Base-by-base conservation (phyloP, 2,797 vertebrate genomes). In the Oreochromis grahami region DNA sequence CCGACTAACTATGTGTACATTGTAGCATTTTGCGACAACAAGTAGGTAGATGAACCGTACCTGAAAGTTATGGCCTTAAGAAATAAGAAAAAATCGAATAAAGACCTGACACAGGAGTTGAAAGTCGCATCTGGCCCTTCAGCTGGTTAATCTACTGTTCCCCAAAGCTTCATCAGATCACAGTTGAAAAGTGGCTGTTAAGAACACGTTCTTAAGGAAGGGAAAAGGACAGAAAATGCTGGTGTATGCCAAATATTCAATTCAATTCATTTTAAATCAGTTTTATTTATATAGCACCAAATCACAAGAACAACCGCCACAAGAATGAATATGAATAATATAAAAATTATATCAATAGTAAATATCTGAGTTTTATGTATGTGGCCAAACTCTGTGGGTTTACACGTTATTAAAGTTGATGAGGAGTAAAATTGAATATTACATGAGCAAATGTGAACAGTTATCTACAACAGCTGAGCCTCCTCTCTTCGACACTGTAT, bases 381-480 rank as follows among this genome's bases (percentile, higher is more conserved):
- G 36, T 81, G 43, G 29, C 13, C 63, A 26, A 4, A 5, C 21
- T 34, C 45, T 86, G 60, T 76, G 58, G 21, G 5, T 52, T 76
- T 52, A 76, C 79, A 76, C 68, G 84, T 86, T 45, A 82, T 83
- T 82, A 48, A 86, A 88, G 81, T 45, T 84, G 41, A 85, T 68
- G 29, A 86, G 15, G 45, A 11, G 15, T 48, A 63, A 82, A 84
- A 91, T 48, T 13, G 84, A 63, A 79, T 45, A 38, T n/a, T 56
- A 38, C 36, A 45, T 82, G 63, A 87, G 43, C 38, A 78, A 89
- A 85, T 68, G 72, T 43, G 81, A 87, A 85, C 70, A 85, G 80
- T 85, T 85, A 76, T 83, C 78, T 34, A 29, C 50, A 83, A 6
- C 79, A 84, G 65, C 85, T 84, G 84, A 87, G 45, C 24, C 19